Percentiles rank a stretch among this genome's conserved stretches.
These are phyloP conservation scores for Elysia crispata DNA, from an alignment of 2,888 invertebrate species.

Conservation along the genomic window DNA sequence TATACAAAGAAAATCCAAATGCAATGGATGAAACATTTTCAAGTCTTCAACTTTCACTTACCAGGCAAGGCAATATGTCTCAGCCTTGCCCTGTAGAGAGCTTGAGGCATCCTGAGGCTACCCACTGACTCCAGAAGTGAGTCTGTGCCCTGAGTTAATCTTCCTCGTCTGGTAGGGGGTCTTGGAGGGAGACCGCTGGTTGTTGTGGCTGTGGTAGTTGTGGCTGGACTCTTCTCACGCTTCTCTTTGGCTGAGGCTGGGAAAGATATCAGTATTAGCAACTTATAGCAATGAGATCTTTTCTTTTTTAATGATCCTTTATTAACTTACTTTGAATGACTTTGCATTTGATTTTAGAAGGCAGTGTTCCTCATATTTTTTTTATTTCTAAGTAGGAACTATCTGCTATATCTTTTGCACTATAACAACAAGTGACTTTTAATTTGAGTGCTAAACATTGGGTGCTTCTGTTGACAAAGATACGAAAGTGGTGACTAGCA, in stretches of 20 bases:
- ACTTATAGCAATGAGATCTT: too few relatives aligned
- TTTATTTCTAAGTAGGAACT: too few relatives aligned
- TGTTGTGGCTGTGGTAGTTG: background rate
- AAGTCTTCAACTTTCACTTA: background rate
- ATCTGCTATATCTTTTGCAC: too few relatives aligned
- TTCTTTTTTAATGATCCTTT: too few relatives aligned
- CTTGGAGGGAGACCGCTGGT: conserved; percentile 67
- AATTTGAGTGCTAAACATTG: too few relatives aligned
- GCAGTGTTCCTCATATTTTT: too few relatives aligned
- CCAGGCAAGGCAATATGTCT: conserved; percentile 33
- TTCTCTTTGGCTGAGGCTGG: conserved; percentile 89
- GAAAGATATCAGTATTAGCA: conserved; percentile 75
- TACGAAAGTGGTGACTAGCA: background rate
- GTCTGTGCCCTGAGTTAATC: conserved; percentile 56
- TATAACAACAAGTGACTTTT: too few relatives aligned
- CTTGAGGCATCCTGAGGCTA: conserved; percentile 27
- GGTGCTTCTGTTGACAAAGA: too few relatives aligned
- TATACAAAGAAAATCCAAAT: too few relatives aligned
- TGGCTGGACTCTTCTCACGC: conserved; percentile 84
- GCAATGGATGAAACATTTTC: too few relatives aligned
- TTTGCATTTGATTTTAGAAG: too few relatives aligned
- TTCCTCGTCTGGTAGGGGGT: conserved; percentile 82
- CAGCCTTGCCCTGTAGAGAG: conserved; percentile 37
- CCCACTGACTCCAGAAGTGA: conserved; percentile 35
- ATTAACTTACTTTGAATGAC: too few relatives aligned